Evolutionary conservation across 2,797 vertebrate species (phyloP).

Genomic region (Squalus acanthias): DNA sequence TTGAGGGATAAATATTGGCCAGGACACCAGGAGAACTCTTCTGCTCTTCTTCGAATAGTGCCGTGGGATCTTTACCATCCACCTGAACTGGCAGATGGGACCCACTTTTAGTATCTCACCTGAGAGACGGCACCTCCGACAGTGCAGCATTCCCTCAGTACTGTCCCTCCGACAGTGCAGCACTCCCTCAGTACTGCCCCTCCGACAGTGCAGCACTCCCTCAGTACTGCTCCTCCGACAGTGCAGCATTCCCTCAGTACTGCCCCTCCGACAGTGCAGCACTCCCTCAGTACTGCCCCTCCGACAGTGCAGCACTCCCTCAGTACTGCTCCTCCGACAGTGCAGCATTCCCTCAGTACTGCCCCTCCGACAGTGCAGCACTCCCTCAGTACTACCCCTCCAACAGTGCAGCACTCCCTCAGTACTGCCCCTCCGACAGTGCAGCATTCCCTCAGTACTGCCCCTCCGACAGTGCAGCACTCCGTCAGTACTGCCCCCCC

Average conservation of each 20-base stretch:
- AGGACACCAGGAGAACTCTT: not conserved
- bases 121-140: not conserved
- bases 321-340: not conserved
- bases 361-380: not conserved
- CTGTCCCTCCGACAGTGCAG: not conserved
- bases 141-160: not conserved
- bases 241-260: not conserved
- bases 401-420: not conserved
- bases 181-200: not conserved
- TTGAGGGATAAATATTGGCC: not conserved
- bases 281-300: not conserved
- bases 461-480: not conserved
- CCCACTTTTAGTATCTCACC: not conserved
- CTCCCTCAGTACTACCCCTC: not conserved
- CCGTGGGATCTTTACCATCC: not conserved
- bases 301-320: no score
- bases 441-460: not conserved
- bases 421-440: not conserved
- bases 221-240: not conserved
- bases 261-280: not conserved
- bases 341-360: not conserved
- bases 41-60: not conserved
- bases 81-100: not conserved
- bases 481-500: not conserved
- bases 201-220: not conserved